A percentile compares a stretch with the other conserved stretches of the same genome.
Evolutionary conservation across 2,113 vertebrate species (phyloP).

Genomic region (Sinosuthora webbiana): DNA sequence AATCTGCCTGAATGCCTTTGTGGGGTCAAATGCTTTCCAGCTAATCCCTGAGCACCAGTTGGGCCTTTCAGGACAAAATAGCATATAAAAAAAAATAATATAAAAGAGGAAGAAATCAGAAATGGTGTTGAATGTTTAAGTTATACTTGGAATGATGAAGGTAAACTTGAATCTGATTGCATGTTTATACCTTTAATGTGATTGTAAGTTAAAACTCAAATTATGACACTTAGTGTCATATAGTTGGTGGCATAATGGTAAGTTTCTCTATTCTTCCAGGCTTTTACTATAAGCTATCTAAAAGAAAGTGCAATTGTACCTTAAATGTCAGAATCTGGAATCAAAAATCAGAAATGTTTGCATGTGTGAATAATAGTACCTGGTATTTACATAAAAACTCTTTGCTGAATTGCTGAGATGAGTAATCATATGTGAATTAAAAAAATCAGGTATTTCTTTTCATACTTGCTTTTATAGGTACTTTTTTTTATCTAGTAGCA

Average conservation of each 20-base stretch:
- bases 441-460: conserved; percentile 32
- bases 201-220: background rate
- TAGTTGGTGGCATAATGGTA: conserved; percentile 11
- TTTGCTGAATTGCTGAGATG: background rate
- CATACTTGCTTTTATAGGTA: background rate
- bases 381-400: conserved; percentile 15
- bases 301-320: conserved; percentile 48
- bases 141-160: background rate
- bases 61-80: background rate
- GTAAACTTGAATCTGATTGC: background rate
- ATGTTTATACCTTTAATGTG: background rate
- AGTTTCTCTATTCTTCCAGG: conserved; percentile 1
- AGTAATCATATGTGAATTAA: background rate
- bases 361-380: background rate
- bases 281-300: background rate
- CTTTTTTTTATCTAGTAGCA: background rate
- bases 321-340: background rate
- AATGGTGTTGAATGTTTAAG: background rate
- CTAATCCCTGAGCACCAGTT: background rate
- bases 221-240: background rate
- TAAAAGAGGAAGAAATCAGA: conserved; percentile 19
- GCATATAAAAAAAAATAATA: background rate
- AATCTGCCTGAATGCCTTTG: conserved; percentile 2
- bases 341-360: background rate
- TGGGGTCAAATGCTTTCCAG: background rate